phyloP scores from a whole-genome alignment of 2,797 vertebrate genomes.

The Pogonophryne albipinna region DNA sequence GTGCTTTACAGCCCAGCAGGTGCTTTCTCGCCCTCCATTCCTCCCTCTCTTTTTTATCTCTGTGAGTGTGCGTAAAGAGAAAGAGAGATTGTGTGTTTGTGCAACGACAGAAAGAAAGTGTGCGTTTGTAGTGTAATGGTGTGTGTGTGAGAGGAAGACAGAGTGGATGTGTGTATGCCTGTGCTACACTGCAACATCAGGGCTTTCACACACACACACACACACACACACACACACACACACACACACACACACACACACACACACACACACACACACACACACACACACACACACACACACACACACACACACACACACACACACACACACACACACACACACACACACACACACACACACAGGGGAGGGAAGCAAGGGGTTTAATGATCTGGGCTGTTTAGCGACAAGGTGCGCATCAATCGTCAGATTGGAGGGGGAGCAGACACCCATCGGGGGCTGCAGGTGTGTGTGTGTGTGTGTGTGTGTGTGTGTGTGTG shows the following conservation, averaged over 20 bases:
- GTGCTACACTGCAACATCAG: conserved; percentile 35
- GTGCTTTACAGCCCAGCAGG: conserved; percentile 75
- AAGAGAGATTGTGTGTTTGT: conserved; percentile 30
- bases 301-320: too few species aligned
- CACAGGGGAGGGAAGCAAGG: conserved; percentile 24
- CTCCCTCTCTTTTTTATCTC: conserved; percentile 13
- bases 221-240: too few species aligned
- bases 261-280: too few species aligned
- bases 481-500: conserved; percentile 38
- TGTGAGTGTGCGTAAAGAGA: conserved; percentile 20
- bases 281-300: too few species aligned
- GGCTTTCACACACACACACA: conserved; percentile 17
- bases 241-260: too few species aligned
- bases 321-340: too few species aligned
- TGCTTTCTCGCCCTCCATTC: conserved; percentile 52
- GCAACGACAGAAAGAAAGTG: conserved; percentile 34
- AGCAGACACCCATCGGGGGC: conserved; percentile 6
- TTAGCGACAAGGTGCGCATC: conserved; percentile 72
- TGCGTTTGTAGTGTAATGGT: conserved; percentile 43
- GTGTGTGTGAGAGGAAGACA: conserved; percentile 17
- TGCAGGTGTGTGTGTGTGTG: conserved; percentile 45
- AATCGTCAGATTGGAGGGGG: conserved; percentile 56
- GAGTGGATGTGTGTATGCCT: conserved; percentile 22
- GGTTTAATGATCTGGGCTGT: conserved; percentile 72
- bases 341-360: too few species aligned